Evolutionary conservation across 1,140 invertebrate genomes (phyloP), one percentile per base, ranked within the genome.

Genomic region (Armadillidium nasatum): DNA sequence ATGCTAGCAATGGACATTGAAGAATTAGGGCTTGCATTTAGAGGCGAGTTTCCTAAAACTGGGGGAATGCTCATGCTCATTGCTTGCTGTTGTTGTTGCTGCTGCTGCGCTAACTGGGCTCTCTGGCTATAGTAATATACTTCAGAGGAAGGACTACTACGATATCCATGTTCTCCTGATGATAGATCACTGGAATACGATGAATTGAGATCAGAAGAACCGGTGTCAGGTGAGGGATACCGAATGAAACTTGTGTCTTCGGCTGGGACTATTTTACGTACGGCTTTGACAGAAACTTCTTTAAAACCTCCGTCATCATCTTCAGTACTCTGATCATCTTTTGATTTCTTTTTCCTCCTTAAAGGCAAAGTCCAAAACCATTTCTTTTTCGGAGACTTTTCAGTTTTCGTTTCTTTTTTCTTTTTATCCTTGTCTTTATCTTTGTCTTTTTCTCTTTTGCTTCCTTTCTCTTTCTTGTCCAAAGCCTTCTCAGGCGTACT

Each of bases 331-430:
- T 81, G 76, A 10, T 81, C 80, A 44, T 81, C 78, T 15, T 75
- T 81, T 23, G 78, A 79, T 73, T 81, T 81, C 72, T 81, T 81
- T 60, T 60, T 60, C 68, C 80, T 75, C 67, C 80, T 72, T 7
- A 81, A 54, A 43, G 80, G 80, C 43, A 81, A 73, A 33, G 80
- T 81, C 80, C 80, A 81, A 70, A 81, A 81, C 80, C 80, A 81
- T 45, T 81, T 81, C 50, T 81, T 81, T 77, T 81, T 81, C 0
- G 73, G 69, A 10, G 77, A 75, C 67, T 81, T 81, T 73, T 81
- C 80, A 68, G 77, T 79, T 72, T 81, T 81, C 11, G 69, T 50
- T 13, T 80, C 79, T 43, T 80, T 80, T 73, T 81, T 78, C 76
- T 81, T 78, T 46, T 80, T 80, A 22, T 79, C 75, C 50, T 79